These are phyloP conservation scores for Bergia sp. DNA, from an alignment of 92 coral and sea anemone genomes.

Conservation along the genomic window DNA sequence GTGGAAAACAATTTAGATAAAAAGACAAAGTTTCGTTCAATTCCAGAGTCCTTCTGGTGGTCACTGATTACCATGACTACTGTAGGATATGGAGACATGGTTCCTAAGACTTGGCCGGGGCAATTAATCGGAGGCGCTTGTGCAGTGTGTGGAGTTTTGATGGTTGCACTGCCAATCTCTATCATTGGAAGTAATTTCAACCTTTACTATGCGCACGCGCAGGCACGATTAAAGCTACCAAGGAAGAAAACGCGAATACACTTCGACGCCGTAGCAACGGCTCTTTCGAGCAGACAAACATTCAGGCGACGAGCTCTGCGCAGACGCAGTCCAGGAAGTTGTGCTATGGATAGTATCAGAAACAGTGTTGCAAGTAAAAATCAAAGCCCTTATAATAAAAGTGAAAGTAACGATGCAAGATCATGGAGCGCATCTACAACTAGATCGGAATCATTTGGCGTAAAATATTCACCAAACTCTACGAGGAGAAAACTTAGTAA, in stretches of 20 bases:
- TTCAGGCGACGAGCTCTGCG: conserved; percentile 69
- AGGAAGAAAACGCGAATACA: conserved; percentile 65
- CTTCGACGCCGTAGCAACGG: conserved; percentile 75
- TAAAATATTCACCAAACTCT: conserved; percentile 41
- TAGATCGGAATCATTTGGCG: conserved; percentile 14
- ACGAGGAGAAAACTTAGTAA: conserved; percentile 33
- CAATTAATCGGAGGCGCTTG: conserved; percentile 84
- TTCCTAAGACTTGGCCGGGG: conserved; percentile 77
- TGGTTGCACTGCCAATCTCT: conserved; percentile 89
- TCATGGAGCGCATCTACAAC: conserved; percentile 59
- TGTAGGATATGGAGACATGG: conserved; percentile 90
- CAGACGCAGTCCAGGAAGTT: conserved; percentile 54
- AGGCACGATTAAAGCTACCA: conserved; percentile 85
- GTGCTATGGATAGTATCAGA: conserved; percentile 21
- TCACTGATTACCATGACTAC: conserved; percentile 93
- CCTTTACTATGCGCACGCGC: conserved; percentile 87
- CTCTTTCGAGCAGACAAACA: conserved; percentile 57
- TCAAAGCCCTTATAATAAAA: conserved; percentile 1
- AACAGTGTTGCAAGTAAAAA: not conserved
- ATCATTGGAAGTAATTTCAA: conserved; percentile 89
- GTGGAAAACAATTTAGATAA: conserved; percentile 65
- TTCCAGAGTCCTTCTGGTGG: conserved; percentile 93
- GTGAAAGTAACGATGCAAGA: conserved; percentile 15
- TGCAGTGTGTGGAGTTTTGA: conserved; percentile 82
- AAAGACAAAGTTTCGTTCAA: conserved; percentile 84